Percentiles rank a stretch among this genome's conserved stretches.
These are phyloP conservation scores for Penaeus indicus DNA, from an alignment of 1,140 invertebrate genomes.

Conservation along the genomic window DNA sequence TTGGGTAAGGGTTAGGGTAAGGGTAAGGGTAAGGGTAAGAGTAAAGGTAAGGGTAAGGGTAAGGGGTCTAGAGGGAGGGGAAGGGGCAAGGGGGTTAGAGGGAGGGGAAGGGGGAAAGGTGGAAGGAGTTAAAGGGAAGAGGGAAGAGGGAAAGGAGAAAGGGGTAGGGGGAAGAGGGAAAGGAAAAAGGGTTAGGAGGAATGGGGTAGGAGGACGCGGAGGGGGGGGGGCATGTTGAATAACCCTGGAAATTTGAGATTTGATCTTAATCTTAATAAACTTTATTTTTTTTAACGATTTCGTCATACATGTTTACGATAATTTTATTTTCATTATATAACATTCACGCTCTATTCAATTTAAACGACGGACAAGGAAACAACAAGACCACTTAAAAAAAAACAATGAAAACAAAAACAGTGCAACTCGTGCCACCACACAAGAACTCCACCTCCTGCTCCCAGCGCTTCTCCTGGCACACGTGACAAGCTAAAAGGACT, in stretches of 20 bases:
- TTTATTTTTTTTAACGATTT: no score
- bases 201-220: not conserved
- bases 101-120: not conserved
- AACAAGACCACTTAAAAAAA: no score
- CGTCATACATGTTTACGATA: no score
- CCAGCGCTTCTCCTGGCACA: no score
- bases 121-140: not conserved
- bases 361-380: no score
- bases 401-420: no score
- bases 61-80: not conserved
- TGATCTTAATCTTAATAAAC: no score
- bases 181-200: not conserved
- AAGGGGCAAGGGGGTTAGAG: not conserved
- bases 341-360: no score
- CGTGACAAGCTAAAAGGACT: no score
- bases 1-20: not conserved
- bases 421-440: no score
- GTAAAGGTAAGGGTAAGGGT: not conserved
- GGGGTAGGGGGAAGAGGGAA: not conserved
- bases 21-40: not conserved
- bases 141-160: not conserved
- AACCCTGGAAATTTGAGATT: not conserved
- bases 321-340: no score
- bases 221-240: not conserved
- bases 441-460: no score